Evolutionary conservation across 2,888 invertebrate genomes (phyloP).

Genomic region (Coremacera marginata): DNA sequence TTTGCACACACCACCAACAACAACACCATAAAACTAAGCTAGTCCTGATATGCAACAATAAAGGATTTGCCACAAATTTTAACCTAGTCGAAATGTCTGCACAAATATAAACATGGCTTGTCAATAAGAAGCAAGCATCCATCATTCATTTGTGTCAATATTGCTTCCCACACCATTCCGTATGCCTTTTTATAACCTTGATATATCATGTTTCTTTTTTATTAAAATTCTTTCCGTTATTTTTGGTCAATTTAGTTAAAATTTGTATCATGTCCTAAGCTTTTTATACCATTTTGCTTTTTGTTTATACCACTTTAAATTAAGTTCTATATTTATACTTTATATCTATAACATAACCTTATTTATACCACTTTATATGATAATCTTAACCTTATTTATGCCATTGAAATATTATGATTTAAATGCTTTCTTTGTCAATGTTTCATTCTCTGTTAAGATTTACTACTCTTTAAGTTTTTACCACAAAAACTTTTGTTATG

Average conservation of each 20-base stretch:
- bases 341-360: no score
- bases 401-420: no score
- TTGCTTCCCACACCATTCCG: slow-evolving; percentile 71
- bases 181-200: slow-evolving; percentile 66
- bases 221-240: slow-evolving; percentile 23
- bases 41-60: slow-evolving; percentile 55
- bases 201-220: slow-evolving; percentile 30
- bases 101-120: slow-evolving; percentile 58
- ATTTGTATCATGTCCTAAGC: background rate
- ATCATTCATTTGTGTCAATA: slow-evolving; percentile 69
- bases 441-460: slow-evolving; percentile 38
- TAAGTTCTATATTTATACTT: background rate
- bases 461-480: background rate
- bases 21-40: slow-evolving; percentile 28
- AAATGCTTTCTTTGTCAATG: no score
- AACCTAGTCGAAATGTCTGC: slow-evolving; percentile 49
- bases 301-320: background rate
- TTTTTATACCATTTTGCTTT: background rate
- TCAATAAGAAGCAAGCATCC: slow-evolving; percentile 55
- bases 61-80: slow-evolving; percentile 48
- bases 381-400: no score
- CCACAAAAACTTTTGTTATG: no score
- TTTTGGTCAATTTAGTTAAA: slow-evolving; percentile 22
- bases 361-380: no score
- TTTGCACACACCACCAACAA: slow-evolving; percentile 43